Evolutionary conservation across 2,888 invertebrate genomes (phyloP), one percentile per base, ranked within the genome.

Genomic region (Tipula helvola): DNA sequence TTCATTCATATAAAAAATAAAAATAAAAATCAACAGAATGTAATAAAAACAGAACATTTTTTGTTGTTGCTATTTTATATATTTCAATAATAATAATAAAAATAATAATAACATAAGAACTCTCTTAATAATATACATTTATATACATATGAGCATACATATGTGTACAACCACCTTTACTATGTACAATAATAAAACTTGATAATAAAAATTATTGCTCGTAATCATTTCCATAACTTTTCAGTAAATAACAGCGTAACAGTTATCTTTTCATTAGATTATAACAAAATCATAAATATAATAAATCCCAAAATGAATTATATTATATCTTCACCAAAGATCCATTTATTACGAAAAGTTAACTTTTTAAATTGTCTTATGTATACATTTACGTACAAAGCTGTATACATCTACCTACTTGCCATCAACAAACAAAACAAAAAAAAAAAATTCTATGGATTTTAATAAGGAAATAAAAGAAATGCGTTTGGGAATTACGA

Each of bases 211-310:
- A 71, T 71, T 71, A 71, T 71, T 71, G 28, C 71, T 71, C 71
- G 71, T 71, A 71, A 71, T 71, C 71, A 71, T 71, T 71, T 71
- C 71, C 71, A 71, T 71, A 71, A 71, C 71, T 71, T 71, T 71
- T 71, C 71, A 71, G 71, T 71, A 71, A 71, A 71, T 71, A 71
- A 71, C 71, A 71, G 71, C 71, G 28, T 71, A 71, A 71, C 71
- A 71, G 71, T 28, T 71, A 71, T 71, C 71, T 71, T 71, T 71
- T 71, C 71, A 71, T 71, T 71, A 71, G 71, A 71, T 71, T 71
- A 71, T 71, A 71, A 71, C 71, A 71, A 71, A 71, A 71, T 71
- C 71, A 71, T 71, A 71, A 71, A 71, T 28, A 71, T 71, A 18
- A 71, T 71, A 71, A 71, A 71, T 71, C 71, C 71, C 71, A 71